Evolutionary conservation across 2,797 vertebrate species (phyloP).

Genomic region (Alouatta caraya): DNA sequence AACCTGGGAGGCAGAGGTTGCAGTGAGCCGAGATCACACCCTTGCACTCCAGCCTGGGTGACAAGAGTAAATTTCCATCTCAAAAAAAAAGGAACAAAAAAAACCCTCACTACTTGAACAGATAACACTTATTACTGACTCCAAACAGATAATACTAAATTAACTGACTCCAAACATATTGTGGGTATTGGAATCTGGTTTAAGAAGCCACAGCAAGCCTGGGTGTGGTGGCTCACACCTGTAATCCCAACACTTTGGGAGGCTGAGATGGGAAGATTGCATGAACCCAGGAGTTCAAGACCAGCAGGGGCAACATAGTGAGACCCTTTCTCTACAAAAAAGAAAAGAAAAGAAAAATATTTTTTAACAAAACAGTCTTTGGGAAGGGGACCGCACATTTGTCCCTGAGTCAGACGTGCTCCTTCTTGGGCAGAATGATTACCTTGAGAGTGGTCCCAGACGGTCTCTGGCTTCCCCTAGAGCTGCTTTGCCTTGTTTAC

Average conservation of each 20-base stretch:
- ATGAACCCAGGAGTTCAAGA: background rate
- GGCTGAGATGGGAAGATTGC: background rate
- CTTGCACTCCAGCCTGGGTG: too few relatives aligned
- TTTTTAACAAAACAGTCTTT: too few relatives aligned
- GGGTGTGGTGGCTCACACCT: background rate
- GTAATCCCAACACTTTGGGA: background rate
- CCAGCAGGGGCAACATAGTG: background rate
- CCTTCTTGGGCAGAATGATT: background rate
- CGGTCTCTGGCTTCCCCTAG: background rate
- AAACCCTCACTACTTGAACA: background rate
- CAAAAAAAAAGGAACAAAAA: too few relatives aligned
- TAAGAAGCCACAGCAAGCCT: background rate
- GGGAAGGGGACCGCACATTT: background rate
- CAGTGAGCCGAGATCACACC: too few relatives aligned
- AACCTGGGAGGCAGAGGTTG: too few relatives aligned
- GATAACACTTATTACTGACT: background rate
- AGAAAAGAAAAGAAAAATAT: background rate
- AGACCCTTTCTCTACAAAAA: background rate
- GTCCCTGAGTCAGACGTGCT: background rate
- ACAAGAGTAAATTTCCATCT: too few relatives aligned
- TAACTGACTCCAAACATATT: background rate
- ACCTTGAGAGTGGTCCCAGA: background rate
- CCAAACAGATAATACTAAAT: too few relatives aligned
- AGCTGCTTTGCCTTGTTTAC: background rate
- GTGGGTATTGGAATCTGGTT: background rate